These are phyloP conservation scores for Acanthaster planci DNA, from an alignment of 35 echinoderm and acorn worm species.

Conservation along the genomic window DNA sequence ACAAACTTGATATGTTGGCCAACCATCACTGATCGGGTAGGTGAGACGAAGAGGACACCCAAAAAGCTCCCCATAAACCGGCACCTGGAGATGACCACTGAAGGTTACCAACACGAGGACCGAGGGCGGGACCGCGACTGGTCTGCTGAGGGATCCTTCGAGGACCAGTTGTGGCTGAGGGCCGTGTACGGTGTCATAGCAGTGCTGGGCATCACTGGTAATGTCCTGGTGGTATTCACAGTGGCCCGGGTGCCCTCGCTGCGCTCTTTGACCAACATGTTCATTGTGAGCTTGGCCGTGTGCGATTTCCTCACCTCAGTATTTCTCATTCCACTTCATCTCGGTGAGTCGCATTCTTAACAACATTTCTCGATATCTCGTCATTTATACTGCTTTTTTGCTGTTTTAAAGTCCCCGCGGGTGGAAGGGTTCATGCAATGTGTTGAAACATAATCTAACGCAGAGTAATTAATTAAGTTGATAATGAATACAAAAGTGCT, in stretches of 20 bases:
- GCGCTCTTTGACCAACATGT: conserved; percentile 76
- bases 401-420: too few species aligned
- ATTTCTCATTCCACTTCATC: conserved; percentile 87
- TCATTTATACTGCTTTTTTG: too few species aligned
- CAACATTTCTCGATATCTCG: too few species aligned
- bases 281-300: conserved; percentile 77
- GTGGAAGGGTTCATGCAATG: too few species aligned
- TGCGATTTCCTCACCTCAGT: conserved; percentile 87
- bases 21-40: too few species aligned
- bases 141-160: conserved; percentile 49
- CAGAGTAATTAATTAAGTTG: too few species aligned
- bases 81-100: background rate
- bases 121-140: background rate
- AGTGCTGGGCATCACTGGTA: conserved; percentile 74
- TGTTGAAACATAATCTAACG: too few species aligned
- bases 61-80: too few species aligned
- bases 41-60: too few species aligned
- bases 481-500: too few species aligned
- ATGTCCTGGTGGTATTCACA: conserved; percentile 80
- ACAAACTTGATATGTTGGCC: too few species aligned
- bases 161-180: conserved; percentile 67
- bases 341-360: conserved; percentile 84
- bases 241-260: conserved; percentile 59
- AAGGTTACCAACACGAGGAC: background rate
- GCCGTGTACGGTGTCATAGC: conserved; percentile 72